Conservation (phyloP, 2,888 invertebrate species). For the Meganola albula region DNA sequence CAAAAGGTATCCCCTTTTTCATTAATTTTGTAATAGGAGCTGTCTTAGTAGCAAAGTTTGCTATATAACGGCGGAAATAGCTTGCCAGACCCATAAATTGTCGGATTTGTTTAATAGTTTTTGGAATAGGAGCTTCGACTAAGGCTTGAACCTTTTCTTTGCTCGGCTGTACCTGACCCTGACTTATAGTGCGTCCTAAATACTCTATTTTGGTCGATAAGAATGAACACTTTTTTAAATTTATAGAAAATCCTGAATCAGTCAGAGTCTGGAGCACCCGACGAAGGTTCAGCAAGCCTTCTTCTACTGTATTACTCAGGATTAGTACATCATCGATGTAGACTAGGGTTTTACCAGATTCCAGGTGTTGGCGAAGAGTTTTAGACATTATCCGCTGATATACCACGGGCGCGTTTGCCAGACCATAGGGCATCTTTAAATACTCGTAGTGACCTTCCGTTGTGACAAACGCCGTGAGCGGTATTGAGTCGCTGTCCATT, state of each 20-base stretch:
- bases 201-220: neutral
- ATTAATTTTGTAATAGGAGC: neutral
- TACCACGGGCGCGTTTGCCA: too few relatives aligned
- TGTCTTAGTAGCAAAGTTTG: neutral
- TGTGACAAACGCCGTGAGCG: too few relatives aligned
- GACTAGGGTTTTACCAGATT: too few relatives aligned
- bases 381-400: too few relatives aligned
- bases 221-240: conserved; percentile 1
- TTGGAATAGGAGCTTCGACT: neutral
- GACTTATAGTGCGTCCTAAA: neutral
- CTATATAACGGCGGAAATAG: conserved; percentile 2
- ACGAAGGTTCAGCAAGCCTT: too few relatives aligned
- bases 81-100: conserved; percentile 4
- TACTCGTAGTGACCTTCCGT: too few relatives aligned
- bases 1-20: neutral
- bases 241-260: neutral
- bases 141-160: neutral
- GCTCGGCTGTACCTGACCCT: neutral
- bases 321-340: too few relatives aligned
- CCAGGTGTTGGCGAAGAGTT: too few relatives aligned
- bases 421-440: too few relatives aligned
- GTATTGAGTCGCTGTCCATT: too few relatives aligned
- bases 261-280: too few relatives aligned
- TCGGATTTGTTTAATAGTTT: neutral
- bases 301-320: too few relatives aligned